Evolutionary conservation across 2,113 vertebrate species (phyloP), one percentile per base, ranked within the genome.

Genomic region (Toxostoma redivivum): DNA sequence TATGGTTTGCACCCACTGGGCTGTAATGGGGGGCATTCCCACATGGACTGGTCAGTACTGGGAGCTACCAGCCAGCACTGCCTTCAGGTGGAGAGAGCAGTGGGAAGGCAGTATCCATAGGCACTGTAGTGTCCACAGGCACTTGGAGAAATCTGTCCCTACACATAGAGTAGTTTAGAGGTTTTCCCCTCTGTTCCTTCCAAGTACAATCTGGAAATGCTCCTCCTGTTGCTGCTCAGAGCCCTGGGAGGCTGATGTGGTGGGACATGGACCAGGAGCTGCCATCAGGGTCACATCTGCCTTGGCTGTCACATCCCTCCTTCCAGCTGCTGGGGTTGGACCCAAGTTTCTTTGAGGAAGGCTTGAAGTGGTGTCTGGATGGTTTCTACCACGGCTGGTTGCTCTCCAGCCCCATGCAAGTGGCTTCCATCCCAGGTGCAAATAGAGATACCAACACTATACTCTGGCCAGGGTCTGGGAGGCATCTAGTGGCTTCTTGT

Each of bases 81-180:
- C 4, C 1, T 70, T 42, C 0, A 9, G 25, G 9, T 44, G 54
- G 38, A n/a, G 21, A 38, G 30, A 48, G 44, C 53, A 64, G 53
- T 0, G 22, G 38, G 67, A 42, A 58, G 38, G 13, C 45, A n/a
- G 40, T 16, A 37, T 51, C 69, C 2, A 0, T 28, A 27, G 53
- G n/a, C 69, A 17, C 60, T 22, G 40, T 40, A n/a, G 40, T 16
- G 42, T 51, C 64, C 2, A 0, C 28, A 27, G 53, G 35, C 69
- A 17, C 65, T 22, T 42, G 44, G 27, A 81, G n/a, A 10, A 8
- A 15, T 42, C 44, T 77, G n/a, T 67, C 28, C 42, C 21, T 62
- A 12, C 37, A 4, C 2, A 1, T 33, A 37, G 24, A 65, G 67
- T 0, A 0, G 25, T 40, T 22, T 45, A 56, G 66, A 87, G 21